Percentiles rank a stretch among this genome's conserved stretches.
These are phyloP conservation scores for Cantharis nigra DNA, from an alignment of 2,888 invertebrate genomes.

Conservation along the genomic window DNA sequence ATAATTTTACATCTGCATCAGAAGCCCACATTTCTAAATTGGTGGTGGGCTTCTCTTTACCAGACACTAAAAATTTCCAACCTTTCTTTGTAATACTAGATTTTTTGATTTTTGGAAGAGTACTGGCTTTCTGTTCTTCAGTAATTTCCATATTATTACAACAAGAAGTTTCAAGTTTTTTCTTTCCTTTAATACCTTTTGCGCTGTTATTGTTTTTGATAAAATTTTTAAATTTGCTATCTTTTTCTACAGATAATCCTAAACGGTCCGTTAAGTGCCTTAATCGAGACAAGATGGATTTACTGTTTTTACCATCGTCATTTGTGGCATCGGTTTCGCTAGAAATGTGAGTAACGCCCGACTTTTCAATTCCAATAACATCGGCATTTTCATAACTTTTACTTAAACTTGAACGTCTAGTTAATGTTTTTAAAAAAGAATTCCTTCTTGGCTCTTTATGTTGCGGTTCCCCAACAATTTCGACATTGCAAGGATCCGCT, in stretches of 20 bases:
- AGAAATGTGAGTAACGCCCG: conserved; percentile 18
- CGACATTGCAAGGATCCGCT: conserved; percentile 5
- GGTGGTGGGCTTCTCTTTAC: conserved; percentile 46
- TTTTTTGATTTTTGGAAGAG: conserved; percentile 48
- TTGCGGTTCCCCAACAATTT: conserved; percentile 19
- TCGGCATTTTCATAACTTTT: conserved; percentile 22
- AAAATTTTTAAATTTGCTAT: conserved; percentile 43
- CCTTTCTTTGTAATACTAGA: conserved; percentile 44
- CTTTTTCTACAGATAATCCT: conserved; percentile 58
- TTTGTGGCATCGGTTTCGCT: conserved; percentile 24
- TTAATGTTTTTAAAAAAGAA: conserved; percentile 30
- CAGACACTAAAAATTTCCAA: conserved; percentile 52
- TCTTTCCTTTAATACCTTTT: conserved; percentile 35
- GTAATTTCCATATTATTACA: conserved; percentile 47
- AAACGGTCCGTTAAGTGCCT: conserved; percentile 61
- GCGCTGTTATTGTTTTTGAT: conserved; percentile 40
- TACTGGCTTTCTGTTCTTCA: conserved; percentile 47
- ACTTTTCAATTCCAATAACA: conserved; percentile 15
- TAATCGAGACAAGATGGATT: conserved; percentile 58
- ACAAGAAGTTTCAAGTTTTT: conserved; percentile 43
- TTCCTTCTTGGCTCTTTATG: conserved; percentile 27
- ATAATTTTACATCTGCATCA: conserved; percentile 45
- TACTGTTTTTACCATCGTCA: conserved; percentile 42
- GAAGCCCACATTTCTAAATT: conserved; percentile 48
- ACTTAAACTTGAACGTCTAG: conserved; percentile 28